Conservation (phyloP, 2,888 invertebrate species). For the Noctua fimbriata region DNA sequence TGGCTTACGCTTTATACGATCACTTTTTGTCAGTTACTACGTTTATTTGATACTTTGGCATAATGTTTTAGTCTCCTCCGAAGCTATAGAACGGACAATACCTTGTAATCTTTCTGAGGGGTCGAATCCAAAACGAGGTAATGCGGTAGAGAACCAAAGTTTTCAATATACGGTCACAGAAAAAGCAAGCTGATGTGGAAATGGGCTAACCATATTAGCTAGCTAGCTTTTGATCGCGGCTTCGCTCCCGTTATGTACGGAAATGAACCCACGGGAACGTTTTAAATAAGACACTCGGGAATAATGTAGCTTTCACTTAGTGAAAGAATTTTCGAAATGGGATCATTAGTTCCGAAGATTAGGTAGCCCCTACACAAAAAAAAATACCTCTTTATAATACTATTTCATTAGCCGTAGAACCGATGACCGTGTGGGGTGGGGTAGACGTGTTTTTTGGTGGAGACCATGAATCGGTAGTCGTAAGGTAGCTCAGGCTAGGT, state of each 20-base stretch:
- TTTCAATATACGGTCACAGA: not conserved
- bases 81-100: not conserved
- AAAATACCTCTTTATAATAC: no score
- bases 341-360: no score
- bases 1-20: no score
- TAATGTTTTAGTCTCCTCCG: not conserved
- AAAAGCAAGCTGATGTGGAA: not conserved
- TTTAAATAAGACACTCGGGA: no score
- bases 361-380: no score
- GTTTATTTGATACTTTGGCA: not conserved
- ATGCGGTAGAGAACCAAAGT: not conserved
- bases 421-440: not conserved
- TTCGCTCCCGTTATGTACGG: no score
- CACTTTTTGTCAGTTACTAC: not conserved
- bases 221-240: no score
- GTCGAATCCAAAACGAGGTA: not conserved
- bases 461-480: not conserved
- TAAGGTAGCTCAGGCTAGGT: not conserved
- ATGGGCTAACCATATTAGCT: no score
- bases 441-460: not conserved
- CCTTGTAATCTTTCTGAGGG: not conserved
- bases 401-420: no score
- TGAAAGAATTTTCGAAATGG: no score
- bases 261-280: no score
- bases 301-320: no score